Conservation (phyloP, 2,797 vertebrate species). For the Enteromius argenteus region DNA sequence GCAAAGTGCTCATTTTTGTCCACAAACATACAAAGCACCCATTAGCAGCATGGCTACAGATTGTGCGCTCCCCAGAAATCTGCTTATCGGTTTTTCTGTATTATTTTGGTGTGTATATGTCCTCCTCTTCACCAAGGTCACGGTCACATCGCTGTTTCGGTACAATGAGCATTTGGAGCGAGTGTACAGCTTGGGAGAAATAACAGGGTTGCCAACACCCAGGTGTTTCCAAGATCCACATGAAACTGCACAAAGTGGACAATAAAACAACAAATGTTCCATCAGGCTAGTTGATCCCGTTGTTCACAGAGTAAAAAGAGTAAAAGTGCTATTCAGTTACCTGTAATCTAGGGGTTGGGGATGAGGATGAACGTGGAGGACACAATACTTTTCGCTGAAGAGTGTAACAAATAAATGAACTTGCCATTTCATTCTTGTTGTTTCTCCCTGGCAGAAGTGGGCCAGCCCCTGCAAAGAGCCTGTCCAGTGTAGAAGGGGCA, state of each 20-base stretch:
- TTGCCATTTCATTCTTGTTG: conserved; percentile 67
- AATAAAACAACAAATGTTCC: conserved; percentile 4
- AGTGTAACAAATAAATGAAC: conserved; percentile 75
- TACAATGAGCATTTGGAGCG: conserved; percentile 72
- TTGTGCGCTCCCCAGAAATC: conserved; percentile 32
- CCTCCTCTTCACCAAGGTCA: conserved; percentile 69
- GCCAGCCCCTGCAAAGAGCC: conserved; percentile 63
- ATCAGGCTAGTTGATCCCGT: conserved; percentile 14
- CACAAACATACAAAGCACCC: conserved; percentile 65
- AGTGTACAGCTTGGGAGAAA: conserved; percentile 58
- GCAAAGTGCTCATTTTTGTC: conserved; percentile 67
- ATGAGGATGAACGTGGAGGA: conserved; percentile 53
- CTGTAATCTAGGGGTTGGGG: not conserved
- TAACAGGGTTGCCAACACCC: conserved; percentile 59
- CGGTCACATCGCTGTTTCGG: conserved; percentile 69
- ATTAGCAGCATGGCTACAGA: conserved; percentile 61
- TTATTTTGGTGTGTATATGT: conserved; percentile 47
- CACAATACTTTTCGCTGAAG: conserved; percentile 60
- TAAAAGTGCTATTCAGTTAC: not conserved
- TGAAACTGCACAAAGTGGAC: conserved; percentile 4
- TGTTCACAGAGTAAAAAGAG: conserved; percentile 13
- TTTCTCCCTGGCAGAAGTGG: conserved; percentile 59
- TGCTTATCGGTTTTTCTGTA: conserved; percentile 46
- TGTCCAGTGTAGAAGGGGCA: conserved; percentile 75
- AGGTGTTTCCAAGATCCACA: conserved; percentile 57